Base-by-base conservation (phyloP, 2,888 invertebrate genomes). In the Apamea epomidion region DNA sequence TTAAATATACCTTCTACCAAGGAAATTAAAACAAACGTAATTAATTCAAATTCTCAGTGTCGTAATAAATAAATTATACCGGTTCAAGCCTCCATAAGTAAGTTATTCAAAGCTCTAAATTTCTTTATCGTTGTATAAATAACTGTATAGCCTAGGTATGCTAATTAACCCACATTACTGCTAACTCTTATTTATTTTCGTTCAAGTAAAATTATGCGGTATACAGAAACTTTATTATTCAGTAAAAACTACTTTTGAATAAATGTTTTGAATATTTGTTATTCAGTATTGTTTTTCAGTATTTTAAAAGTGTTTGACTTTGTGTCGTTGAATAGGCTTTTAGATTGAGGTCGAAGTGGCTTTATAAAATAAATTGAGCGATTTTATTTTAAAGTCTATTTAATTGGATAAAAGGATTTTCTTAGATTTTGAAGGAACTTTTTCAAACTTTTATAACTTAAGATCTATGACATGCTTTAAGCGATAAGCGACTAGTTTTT, bases 1-100 rank as follows among this genome's bases (percentile, higher is more conserved):
- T 76, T 71, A 74, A 77, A 71, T 84, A 74, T 78, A 78, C 78
- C 74, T 68, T 74, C 3, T n/a, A 60, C 37, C 14, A 16, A 65
- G 69, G 69, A 79, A 87, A 88, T 88, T 83, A 81, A 76, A 86
- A 79, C 79, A 69, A 81, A 82, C 32, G 18, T 75, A 83, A 88
- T 89, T 78, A 81, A 88, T 82, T 80, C 78, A 88, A 82, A 88
- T 89, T 78, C 68, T 77, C 64, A 64, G 62, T 82, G 88, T 69
- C 68, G 81, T 78, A 88, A 84, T 88, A 89, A 89, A 89, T 88
- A 88, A 82, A 89, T 80, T 80, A 78, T 82, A 78, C 71, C 85
- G 51, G 75, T 69, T 62, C 62, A 72, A 86, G 62, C 75, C 75
- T 71, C 80, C 81, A 81, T 88, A 86, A 88, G 86, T 88, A 82